Conservation (phyloP, 2,797 vertebrate species). For the Lophotriccus pileatus region DNA sequence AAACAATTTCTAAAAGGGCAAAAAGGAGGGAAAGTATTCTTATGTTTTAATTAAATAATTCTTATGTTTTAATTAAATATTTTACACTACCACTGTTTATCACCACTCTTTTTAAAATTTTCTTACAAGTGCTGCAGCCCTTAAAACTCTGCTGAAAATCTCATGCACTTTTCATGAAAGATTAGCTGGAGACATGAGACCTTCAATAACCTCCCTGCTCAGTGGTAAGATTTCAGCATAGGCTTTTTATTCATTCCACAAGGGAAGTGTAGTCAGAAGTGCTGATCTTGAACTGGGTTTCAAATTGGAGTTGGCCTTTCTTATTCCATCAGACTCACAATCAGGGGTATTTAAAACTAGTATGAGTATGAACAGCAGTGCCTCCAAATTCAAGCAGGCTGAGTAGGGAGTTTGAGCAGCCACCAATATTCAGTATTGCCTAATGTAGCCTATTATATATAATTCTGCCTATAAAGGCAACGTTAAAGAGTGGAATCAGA, state of each 20-base stretch:
- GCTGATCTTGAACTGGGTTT: neutral
- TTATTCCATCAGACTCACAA: neutral
- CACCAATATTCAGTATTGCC: neutral
- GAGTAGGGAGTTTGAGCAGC: neutral
- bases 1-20: neutral
- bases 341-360: neutral
- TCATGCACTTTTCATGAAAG: neutral
- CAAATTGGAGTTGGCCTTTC: neutral
- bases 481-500: neutral
- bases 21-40: neutral
- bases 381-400: neutral
- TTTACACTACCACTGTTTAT: neutral
- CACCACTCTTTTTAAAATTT: neutral
- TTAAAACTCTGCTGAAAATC: neutral
- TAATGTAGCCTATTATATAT: neutral
- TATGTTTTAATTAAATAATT: neutral
- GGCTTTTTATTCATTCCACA: neutral
- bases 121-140: neutral
- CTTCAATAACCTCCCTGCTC: neutral
- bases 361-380: neutral
- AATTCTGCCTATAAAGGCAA: neutral
- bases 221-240: neutral
- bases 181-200: neutral
- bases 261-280: neutral
- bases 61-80: neutral